These are phyloP conservation scores for Naso thynnoides DNA, from an alignment of 2,797 vertebrate genomes.

Conservation along the genomic window DNA sequence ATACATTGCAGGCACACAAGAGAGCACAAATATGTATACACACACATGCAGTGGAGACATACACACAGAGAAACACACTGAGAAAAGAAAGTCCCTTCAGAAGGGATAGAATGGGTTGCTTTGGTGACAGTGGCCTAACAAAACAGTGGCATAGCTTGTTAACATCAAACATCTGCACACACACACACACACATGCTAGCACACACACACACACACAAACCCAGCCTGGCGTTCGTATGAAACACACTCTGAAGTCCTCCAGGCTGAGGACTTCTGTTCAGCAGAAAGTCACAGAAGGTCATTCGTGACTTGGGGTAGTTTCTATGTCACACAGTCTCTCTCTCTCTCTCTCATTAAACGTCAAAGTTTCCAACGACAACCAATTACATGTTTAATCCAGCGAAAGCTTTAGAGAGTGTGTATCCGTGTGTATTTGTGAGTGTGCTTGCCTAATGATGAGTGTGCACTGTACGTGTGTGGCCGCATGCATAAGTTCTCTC, in stretches of 20 bases:
- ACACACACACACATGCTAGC: slow-evolving; percentile 22
- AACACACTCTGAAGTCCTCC: slow-evolving; percentile 25
- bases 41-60: neutral
- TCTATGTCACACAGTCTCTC: slow-evolving; percentile 44
- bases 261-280: slow-evolving; percentile 53
- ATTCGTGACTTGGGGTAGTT: slow-evolving; percentile 73
- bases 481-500: slow-evolving; percentile 17
- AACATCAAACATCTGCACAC: slow-evolving; percentile 69
- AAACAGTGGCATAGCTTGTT: slow-evolving; percentile 75
- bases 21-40: slow-evolving; percentile 3
- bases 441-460: slow-evolving; percentile 26
- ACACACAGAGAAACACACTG: slow-evolving; percentile 19
- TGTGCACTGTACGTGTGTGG: slow-evolving; percentile 21
- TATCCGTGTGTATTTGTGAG: neutral
- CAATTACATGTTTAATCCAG: slow-evolving; percentile 54
- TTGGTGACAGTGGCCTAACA: slow-evolving; percentile 76
- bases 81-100: slow-evolving; percentile 50
- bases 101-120: slow-evolving; percentile 66
- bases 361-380: slow-evolving; percentile 69
- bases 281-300: slow-evolving; percentile 61
- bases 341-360: slow-evolving; percentile 35
- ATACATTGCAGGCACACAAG: neutral
- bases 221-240: neutral
- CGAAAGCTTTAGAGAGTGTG: slow-evolving; percentile 18
- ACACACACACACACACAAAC: slow-evolving; percentile 45